These are phyloP conservation scores for Lasioglossum lativentre DNA, from an alignment of 2,888 invertebrate species.

Conservation along the genomic window DNA sequence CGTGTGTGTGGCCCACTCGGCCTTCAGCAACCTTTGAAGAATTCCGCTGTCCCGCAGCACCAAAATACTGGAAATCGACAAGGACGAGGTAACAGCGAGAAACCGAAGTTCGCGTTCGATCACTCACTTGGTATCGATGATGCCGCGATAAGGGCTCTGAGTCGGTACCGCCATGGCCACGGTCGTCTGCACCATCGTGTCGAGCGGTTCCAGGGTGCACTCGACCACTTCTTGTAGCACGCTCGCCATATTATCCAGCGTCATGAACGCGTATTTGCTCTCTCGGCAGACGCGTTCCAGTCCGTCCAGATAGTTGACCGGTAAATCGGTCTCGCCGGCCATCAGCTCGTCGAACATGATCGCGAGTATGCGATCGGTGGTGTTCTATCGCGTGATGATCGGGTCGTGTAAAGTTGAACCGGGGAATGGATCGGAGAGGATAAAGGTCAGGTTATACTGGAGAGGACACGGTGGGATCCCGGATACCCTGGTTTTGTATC, in stretches of 20 bases:
- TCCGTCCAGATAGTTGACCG: slow-evolving; percentile 79
- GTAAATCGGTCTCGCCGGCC: slow-evolving; percentile 70
- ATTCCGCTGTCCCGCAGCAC: slow-evolving; percentile 81
- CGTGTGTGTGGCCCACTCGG: slow-evolving; percentile 46
- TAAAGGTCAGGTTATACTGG: no score
- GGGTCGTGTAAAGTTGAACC: not conserved
- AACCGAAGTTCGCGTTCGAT: not conserved
- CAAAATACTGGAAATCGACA: slow-evolving; percentile 74
- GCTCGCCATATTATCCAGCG: slow-evolving; percentile 77
- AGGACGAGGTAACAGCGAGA: not conserved
- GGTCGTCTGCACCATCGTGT: slow-evolving; percentile 79
- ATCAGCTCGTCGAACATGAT: slow-evolving; percentile 77
- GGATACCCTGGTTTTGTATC: no score
- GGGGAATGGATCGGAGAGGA: not conserved
- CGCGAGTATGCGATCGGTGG: slow-evolving; percentile 75
- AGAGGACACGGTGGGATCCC: no score
- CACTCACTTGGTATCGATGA: slow-evolving; percentile 81
- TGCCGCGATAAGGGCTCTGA: slow-evolving; percentile 79
- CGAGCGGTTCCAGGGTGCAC: slow-evolving; percentile 79
- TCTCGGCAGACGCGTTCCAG: slow-evolving; percentile 76
- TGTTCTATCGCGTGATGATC: slow-evolving; percentile 68
- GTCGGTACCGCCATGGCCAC: slow-evolving; percentile 78
- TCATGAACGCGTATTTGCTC: slow-evolving; percentile 82
- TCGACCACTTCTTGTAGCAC: slow-evolving; percentile 75
- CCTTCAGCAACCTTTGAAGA: slow-evolving; percentile 77